Percentiles rank a stretch among this genome's conserved stretches.
Evolutionary conservation across 2,113 vertebrate genomes (phyloP).

Genomic region (Capricornis sumatraensis): DNA sequence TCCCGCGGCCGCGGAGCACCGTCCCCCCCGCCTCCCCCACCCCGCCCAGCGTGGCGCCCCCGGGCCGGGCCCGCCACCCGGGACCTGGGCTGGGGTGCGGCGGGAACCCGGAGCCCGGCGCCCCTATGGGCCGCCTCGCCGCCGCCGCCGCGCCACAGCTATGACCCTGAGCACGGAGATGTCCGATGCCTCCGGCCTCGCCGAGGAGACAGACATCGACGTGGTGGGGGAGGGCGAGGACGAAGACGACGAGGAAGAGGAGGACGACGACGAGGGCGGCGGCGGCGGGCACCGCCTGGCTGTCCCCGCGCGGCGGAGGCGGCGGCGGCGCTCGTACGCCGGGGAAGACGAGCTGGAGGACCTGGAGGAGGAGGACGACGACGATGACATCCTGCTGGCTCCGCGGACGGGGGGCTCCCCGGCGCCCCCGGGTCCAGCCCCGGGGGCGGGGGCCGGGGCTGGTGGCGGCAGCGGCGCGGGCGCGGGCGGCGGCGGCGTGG

Average conservation of each 20-base stretch:
- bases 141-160: slow-evolving; percentile 69
- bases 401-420: slow-evolving; percentile 79
- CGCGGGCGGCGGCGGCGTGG: slow-evolving; percentile 79
- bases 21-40: not conserved
- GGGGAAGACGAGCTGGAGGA: slow-evolving; percentile 92
- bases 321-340: slow-evolving; percentile 81
- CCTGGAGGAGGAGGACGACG: slow-evolving; percentile 87
- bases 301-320: slow-evolving; percentile 78
- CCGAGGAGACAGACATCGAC: slow-evolving; percentile 95
- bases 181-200: slow-evolving; percentile 92
- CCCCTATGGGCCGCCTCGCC: slow-evolving; percentile 64
- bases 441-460: slow-evolving; percentile 77
- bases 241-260: slow-evolving; percentile 87
- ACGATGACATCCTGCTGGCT: slow-evolving; percentile 83
- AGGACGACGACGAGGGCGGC: slow-evolving; percentile 84
- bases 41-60: slow-evolving; percentile 54
- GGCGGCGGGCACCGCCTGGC: slow-evolving; percentile 82
- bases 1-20: not conserved
- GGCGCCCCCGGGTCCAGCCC: slow-evolving; percentile 79
- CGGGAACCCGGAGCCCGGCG: slow-evolving; percentile 39
- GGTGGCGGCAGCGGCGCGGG: slow-evolving; percentile 71
- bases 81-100: slow-evolving; percentile 31
- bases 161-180: slow-evolving; percentile 97
- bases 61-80: not conserved
- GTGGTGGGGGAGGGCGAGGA: slow-evolving; percentile 94